Percentiles rank a stretch among this genome's conserved stretches.
Evolutionary conservation across 2,888 invertebrate species (phyloP).

Genomic region (Megaustenia siamemsis): DNA sequence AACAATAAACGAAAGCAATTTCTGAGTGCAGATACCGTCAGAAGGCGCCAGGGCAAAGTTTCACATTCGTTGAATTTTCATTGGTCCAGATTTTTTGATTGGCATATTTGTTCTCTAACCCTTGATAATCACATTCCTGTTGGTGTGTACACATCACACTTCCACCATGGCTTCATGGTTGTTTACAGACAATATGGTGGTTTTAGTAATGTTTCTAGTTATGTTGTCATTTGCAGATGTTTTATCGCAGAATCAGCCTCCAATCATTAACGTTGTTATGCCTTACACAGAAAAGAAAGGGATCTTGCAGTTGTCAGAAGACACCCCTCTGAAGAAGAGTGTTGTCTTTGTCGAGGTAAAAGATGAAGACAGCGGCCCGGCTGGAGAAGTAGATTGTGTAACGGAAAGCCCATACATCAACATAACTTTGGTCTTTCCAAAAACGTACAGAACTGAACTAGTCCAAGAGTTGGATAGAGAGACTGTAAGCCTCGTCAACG

Average conservation of each 20-base stretch:
- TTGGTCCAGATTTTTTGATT: background rate
- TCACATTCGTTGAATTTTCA: background rate
- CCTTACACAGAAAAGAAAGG: background rate
- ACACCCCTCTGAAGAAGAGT: conserved; percentile 1
- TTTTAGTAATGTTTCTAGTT: background rate
- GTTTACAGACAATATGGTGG: background rate
- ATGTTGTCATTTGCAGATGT: background rate
- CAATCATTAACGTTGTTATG: background rate
- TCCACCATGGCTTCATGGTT: background rate
- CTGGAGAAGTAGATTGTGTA: conserved; percentile 10
- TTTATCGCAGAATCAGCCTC: background rate
- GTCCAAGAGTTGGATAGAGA: conserved; percentile 80
- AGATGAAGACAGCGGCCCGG: conserved; percentile 7
- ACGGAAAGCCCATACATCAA: conserved; percentile 13
- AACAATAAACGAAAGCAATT: background rate
- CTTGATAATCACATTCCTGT: background rate
- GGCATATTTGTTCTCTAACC: background rate
- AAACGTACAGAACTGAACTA: conserved; percentile 70
- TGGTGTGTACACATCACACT: background rate
- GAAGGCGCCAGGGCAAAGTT: background rate
- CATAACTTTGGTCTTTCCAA: conserved; percentile 7
- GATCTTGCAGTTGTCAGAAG: conserved; percentile 2
- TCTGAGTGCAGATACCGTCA: background rate
- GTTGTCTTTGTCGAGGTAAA: conserved; percentile 10
- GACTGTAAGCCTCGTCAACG: conserved; percentile 62